phyloP scores from a whole-genome alignment of 2,888 invertebrate species.

The Dryocosmus kuriphilus region DNA sequence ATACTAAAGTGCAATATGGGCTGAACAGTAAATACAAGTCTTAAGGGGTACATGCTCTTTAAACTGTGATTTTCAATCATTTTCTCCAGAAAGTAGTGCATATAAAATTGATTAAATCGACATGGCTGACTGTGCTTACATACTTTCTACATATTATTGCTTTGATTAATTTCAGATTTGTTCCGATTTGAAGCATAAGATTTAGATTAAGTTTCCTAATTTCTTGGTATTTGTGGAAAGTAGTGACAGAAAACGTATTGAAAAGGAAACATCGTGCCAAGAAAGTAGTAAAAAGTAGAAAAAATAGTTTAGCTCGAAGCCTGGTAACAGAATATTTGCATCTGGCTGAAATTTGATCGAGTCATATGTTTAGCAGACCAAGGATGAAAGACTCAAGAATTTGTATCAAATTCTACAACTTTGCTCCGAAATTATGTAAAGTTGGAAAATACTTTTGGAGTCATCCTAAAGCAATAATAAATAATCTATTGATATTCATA shows the following conservation, averaged over 20 bases:
- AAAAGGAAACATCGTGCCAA: no score
- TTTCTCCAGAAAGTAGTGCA: neutral
- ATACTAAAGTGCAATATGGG: slow-evolving; percentile 21
- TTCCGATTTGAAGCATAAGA: no score
- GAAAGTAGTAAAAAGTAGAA: no score
- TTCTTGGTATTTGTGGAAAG: no score
- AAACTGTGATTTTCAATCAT: slow-evolving; percentile 32
- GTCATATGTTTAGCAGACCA: neutral
- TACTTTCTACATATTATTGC: neutral
- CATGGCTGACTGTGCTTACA: neutral
- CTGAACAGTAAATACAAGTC: slow-evolving; percentile 22
- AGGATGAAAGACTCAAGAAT: neutral
- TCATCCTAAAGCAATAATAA: neutral
- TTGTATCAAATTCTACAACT: neutral
- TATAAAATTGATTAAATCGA: slow-evolving; percentile 2
- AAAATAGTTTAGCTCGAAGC: neutral
- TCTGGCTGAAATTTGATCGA: neutral
- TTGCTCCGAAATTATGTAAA: neutral
- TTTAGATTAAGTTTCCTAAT: no score
- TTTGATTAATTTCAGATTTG: slow-evolving; percentile 5
- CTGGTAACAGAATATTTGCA: neutral
- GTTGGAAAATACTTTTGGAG: neutral
- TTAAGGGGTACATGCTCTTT: slow-evolving; percentile 17
- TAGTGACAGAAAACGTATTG: no score
- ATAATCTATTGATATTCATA: neutral